Base-by-base conservation (phyloP, 1,140 invertebrate species). In the Brachionus calyciflorus region DNA sequence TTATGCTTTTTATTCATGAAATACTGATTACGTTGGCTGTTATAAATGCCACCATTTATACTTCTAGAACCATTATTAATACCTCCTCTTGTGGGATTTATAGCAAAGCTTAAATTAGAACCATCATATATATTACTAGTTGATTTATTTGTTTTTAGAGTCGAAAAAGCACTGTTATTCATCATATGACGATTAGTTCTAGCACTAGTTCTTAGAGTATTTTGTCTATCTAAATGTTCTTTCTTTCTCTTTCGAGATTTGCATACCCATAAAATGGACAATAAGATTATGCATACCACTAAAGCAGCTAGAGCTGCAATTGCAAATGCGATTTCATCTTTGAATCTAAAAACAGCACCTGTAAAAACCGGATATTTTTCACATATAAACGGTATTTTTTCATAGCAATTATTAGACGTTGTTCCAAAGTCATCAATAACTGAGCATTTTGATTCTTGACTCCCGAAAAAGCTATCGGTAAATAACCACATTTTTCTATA, bases 1-100 rank as follows among this genome's bases (percentile, higher is more conserved):
- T 65, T 65, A 19, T 65, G 60, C 24, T 55, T 49, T 41, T 55
- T 73, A 24, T 41, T 73, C 46, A 41, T 41, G 33, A 73, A 73
- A 33, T 73, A 73, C n/a, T 73, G 46, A 17, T 73, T 73, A 6
- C 69, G 46, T 19, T 73, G 69, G n/a, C 69, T 73, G 28, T 73
- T 30, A 46, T 73, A 73, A 14, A 73, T 73, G 3, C 48, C 69
- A 14, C 65, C 65, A 33, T 41, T 69, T 2, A 51, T 24, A 10
- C 69, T 51, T 46, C 69, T 49, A 0, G 60, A 65, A 1, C 37
- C 60, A 7, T 6, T 24, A 41, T 44, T 41, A 3, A 65, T 65
- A 9, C 60, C 24, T 10, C 60, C 60, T 3, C 40, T 37, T 14
- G 19, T 33, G 24, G 46, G 2, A 2, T 21, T n/a, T n/a, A n/a